Evolutionary conservation across 2,888 invertebrate genomes (phyloP).

Genomic region (Drosophila aldrichi): DNA sequence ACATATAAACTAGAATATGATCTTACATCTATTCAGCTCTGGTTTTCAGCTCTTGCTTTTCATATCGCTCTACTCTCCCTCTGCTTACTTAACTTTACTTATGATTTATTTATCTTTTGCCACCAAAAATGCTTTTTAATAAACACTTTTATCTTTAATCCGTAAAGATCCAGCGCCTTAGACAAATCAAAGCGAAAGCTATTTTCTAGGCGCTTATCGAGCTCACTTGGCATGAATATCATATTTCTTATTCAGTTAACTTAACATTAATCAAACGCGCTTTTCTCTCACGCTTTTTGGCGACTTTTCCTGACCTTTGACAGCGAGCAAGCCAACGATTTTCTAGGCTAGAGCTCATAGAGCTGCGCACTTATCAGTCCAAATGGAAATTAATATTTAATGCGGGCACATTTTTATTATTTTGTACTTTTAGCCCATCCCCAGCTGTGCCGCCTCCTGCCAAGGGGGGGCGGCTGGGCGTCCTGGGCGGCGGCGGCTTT

Average conservation of each 20-base stretch:
- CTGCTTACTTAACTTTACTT: too few relatives aligned
- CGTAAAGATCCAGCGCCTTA: not conserved
- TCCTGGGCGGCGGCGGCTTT: constrained; percentile 52
- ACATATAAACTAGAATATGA: too few relatives aligned
- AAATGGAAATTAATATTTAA: constrained; percentile 81
- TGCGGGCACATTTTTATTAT: constrained; percentile 70
- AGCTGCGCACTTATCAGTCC: constrained; percentile 67
- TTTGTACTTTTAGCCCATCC: constrained; percentile 18
- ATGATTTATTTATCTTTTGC: not conserved
- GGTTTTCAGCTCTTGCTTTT: too few relatives aligned
- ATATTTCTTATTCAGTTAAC: constrained; percentile 1
- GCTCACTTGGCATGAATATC: not conserved
- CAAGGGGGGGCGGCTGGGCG: not conserved
- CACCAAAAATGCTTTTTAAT: not conserved
- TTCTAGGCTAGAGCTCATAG: constrained; percentile 16
- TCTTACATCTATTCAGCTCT: too few relatives aligned
- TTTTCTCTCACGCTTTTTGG: not conserved
- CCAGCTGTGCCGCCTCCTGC: not conserved
- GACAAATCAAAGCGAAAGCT: not conserved
- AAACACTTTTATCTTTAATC: not conserved
- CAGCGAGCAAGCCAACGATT: not conserved
- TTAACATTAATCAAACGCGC: constrained; percentile 2
- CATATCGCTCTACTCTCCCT: too few relatives aligned
- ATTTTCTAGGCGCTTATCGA: not conserved
- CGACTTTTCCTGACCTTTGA: constrained; percentile 12